Conservation (phyloP, 2,797 vertebrate genomes). For the Arremon brunneinucha region DNA sequence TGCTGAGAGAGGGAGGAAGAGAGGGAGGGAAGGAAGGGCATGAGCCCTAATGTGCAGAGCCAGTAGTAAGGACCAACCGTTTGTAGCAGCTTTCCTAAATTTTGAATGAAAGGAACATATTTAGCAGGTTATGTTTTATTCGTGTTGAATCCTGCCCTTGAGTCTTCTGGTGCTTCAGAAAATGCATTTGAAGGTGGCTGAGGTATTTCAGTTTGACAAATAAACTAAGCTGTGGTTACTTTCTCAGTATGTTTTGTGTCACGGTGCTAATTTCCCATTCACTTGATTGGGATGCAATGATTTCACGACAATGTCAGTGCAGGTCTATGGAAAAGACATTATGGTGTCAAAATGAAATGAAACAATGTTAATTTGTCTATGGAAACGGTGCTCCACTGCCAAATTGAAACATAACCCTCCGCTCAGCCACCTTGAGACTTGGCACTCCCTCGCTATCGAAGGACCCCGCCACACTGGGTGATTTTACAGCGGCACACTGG, state of each 20-base stretch:
- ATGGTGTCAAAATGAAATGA: constrained; percentile 63
- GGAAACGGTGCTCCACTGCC: constrained; percentile 56
- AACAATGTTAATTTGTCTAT: constrained; percentile 69
- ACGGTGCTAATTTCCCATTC: constrained; percentile 43
- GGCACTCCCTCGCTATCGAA: neutral
- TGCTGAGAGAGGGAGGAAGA: neutral
- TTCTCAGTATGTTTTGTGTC: constrained; percentile 51
- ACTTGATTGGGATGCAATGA: constrained; percentile 57
- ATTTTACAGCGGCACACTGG: neutral
- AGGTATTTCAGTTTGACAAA: constrained; percentile 48
- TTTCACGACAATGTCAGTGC: constrained; percentile 63
- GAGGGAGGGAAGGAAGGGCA: neutral
- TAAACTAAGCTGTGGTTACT: constrained; percentile 38
- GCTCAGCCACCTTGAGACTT: constrained; percentile 54
- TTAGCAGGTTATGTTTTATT: neutral
- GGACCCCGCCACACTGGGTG: neutral
- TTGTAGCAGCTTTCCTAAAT: neutral
- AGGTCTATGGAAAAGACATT: constrained; percentile 72
- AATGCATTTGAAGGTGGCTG: neutral
- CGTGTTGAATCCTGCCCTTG: neutral
- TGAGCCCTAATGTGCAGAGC: neutral
- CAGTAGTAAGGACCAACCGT: neutral
- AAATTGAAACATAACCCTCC: constrained; percentile 59
- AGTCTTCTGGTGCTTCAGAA: constrained; percentile 10
- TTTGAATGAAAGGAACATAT: neutral